Percentiles rank a stretch among this genome's conserved stretches.
These are phyloP conservation scores for Acipenser oxyrinchus DNA, from an alignment of 2,797 vertebrate genomes.

Conservation along the genomic window DNA sequence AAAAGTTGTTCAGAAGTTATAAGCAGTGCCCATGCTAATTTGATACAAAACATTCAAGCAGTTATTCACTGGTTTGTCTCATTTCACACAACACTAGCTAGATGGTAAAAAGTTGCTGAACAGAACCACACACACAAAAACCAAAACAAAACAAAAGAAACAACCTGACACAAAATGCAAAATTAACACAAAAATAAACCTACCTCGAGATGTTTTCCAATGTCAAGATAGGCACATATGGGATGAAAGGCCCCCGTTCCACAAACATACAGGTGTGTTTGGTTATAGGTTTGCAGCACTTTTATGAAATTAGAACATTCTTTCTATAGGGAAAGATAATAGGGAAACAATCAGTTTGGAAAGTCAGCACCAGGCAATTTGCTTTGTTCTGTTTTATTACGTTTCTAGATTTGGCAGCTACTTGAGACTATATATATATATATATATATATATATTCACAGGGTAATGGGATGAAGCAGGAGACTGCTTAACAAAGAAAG, in stretches of 20 bases:
- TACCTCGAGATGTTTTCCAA: conserved; percentile 93
- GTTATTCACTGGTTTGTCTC: too few species aligned
- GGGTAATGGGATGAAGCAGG: too few species aligned
- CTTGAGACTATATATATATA: not conserved
- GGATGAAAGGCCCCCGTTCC: conserved; percentile 96
- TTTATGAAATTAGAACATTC: conserved; percentile 96
- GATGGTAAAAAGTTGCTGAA: too few species aligned
- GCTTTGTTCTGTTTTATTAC: not conserved
- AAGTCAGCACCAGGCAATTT: not conserved
- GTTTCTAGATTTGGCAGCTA: not conserved
- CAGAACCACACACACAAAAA: too few species aligned
- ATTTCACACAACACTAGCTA: too few species aligned
- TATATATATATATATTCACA: not conserved
- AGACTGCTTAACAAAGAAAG: too few species aligned
- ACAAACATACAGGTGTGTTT: conserved; percentile 88
- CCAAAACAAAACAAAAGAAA: too few species aligned
- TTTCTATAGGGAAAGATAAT: conserved; percentile 64
- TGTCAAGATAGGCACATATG: conserved; percentile 84
- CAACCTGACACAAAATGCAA: too few species aligned
- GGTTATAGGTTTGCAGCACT: conserved; percentile 85
- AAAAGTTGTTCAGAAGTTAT: too few species aligned
- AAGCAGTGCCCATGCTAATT: too few species aligned
- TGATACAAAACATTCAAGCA: too few species aligned
- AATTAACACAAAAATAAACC: too few species aligned
- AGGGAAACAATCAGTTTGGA: not conserved